Evolutionary conservation across 2,888 invertebrate genomes (phyloP).

Genomic region (Pedicia rivosa): DNA sequence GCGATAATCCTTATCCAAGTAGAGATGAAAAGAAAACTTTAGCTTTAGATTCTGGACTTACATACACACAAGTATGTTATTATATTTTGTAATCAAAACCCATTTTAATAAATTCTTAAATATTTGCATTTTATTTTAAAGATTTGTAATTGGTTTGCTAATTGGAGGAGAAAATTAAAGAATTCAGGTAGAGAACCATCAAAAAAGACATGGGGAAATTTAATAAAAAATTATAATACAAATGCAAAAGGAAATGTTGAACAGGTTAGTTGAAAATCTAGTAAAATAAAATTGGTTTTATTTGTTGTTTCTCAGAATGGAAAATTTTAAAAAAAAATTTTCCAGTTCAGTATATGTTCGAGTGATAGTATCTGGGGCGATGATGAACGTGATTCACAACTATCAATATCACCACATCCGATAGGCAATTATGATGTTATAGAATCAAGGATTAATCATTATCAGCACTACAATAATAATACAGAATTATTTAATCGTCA

Average conservation of each 20-base stretch:
- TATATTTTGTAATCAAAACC: not conserved
- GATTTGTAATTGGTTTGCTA: slow-evolving; percentile 74
- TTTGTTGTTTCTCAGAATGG: too few relatives aligned
- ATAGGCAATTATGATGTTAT: slow-evolving; percentile 10
- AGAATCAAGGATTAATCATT: slow-evolving; percentile 3
- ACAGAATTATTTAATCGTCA: not conserved
- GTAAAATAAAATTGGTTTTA: too few relatives aligned
- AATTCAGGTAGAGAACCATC: slow-evolving; percentile 54
- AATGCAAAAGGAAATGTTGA: slow-evolving; percentile 64
- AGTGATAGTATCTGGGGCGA: slow-evolving; percentile 69
- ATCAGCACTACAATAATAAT: slow-evolving; percentile 3
- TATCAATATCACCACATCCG: slow-evolving; percentile 7
- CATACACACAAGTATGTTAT: slow-evolving; percentile 54
- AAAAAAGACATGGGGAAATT: slow-evolving; percentile 55
- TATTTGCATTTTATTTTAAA: slow-evolving; percentile 22
- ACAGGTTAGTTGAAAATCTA: too few relatives aligned
- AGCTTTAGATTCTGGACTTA: slow-evolving; percentile 56
- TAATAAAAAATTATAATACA: slow-evolving; percentile 50
- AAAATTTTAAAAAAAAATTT: too few relatives aligned
- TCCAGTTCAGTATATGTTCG: slow-evolving; percentile 63
- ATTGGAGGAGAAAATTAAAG: slow-evolving; percentile 63
- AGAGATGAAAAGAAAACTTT: slow-evolving; percentile 59
- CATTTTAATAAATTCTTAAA: not conserved
- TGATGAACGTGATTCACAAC: slow-evolving; percentile 26
- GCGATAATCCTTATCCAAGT: slow-evolving; percentile 65